Evolutionary conservation across 2,888 invertebrate species (phyloP), one percentile per base, ranked within the genome.

Genomic region (Clanis bilineata): DNA sequence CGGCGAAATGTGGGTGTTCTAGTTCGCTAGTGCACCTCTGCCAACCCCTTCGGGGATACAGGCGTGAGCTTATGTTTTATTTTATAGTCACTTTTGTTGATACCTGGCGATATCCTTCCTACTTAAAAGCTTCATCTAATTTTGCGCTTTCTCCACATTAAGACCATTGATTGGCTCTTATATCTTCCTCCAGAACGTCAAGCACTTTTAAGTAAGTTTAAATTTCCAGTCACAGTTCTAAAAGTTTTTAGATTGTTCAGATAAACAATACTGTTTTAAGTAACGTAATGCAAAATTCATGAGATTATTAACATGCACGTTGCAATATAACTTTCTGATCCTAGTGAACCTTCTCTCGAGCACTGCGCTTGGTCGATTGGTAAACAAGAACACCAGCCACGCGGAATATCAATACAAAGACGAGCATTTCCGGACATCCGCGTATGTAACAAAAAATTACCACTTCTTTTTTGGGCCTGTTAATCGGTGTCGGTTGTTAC

Each of bases 321-420:
- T 51, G 18, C 28, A 51, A 28, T 15, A 32, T 28, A 3, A 32
- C 51, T 51, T 51, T 51, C 51, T 32, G 9, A 32, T 51, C 18
- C 18, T 9, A 51, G 28, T 6, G 51, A 28, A 4, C 28, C 51
- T 51, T 51, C 47, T 47, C 25, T 28, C 28, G 18, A 10, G 9
- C 9, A 18, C 18, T 51, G 51, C 32, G 21, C 51, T 47, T 51
- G 32, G 28, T 28, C 10, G 25, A 51, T 51, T 18, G 21, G 51
- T 32, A 51, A 51, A 47, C 25, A n/a, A 22, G 28, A 28, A 51
- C 51, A 51, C 10, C 32, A 10, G 32, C 51, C 32, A 51, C 21
- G 28, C 51, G 28, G 51, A 51, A 51, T 51, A 51, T 51, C 15
- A 51, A 51, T 51, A 51, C 18, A 32, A 51, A 41, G 18, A 18